Evolutionary conservation across 2,888 invertebrate species (phyloP), one percentile per base, ranked within the genome.

Genomic region (Protodeltote pygarga): DNA sequence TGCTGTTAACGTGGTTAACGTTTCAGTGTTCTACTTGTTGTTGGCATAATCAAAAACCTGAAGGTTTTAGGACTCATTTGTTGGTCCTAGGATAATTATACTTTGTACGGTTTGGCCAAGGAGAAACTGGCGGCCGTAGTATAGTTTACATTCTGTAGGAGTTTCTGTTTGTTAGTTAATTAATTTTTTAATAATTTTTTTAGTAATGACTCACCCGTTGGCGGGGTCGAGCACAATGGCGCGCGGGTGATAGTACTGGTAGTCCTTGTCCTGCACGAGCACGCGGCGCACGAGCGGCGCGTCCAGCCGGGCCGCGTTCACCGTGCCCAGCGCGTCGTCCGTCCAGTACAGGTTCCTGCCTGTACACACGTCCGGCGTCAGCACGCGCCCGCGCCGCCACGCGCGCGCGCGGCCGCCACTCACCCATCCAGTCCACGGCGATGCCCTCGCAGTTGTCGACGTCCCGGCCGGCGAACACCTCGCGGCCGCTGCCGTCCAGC

Each of bases 401-500:
- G 20, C n/a, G 29, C n/a, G 20, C 15, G 10, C 5, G 21, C 10
- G 27, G 5, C 8, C 5, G 11, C 11, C 6, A 17, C 71, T 77
- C 84, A 46, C 95, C 95, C 76, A 97, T 93, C 96, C 96, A 97
- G 86, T 98, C 98, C 44, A 97, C 93, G 21, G 97, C 97, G 57
- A 98, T 81, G 3, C 96, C 96, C 71, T 96, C 95, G 71, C 95
- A 94, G 77, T 94, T 93, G 65, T 93, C 93, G 1, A 94, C 89
- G 41, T 93, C 93, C 24, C 93, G 90, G 1, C 90, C 89, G 9
- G 95, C 78, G 70, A 95, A 92, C 24, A 93, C 86, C 77, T 94
- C 93, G 28, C 93, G 92, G 1, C 83, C 86, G 10, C 86, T 82
- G 6, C 94, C 95, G 78, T 94, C 94, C 33, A 95, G 78, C 52